These are phyloP conservation scores for Tetrao urogallus DNA, from an alignment of 2,113 vertebrate genomes.

Conservation along the genomic window DNA sequence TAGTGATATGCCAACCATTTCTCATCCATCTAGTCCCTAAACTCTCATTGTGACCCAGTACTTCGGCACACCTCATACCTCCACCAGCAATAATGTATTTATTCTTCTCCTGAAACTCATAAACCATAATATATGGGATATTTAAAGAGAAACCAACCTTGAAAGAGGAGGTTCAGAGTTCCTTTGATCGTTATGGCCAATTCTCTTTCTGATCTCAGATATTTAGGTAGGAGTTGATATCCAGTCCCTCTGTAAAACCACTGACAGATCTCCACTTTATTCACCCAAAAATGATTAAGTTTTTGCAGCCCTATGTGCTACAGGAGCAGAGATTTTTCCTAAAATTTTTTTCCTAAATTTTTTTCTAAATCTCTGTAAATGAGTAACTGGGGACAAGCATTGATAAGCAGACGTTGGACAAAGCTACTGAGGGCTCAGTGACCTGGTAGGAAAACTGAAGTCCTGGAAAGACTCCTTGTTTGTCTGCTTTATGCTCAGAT, in stretches of 20 bases:
- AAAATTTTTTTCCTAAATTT: background rate
- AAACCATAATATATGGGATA: background rate
- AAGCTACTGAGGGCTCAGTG: background rate
- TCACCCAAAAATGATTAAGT: background rate
- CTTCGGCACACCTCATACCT: background rate
- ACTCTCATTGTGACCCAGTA: background rate
- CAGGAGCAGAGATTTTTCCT: background rate
- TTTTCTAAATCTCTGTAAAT: background rate
- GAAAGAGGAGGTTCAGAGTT: background rate
- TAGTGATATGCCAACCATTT: background rate
- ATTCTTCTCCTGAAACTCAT: background rate
- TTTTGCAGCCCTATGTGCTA: background rate
- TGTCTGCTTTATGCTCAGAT: background rate
- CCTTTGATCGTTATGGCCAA: background rate
- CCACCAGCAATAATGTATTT: background rate
- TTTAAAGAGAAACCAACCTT: background rate
- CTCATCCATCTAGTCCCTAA: background rate
- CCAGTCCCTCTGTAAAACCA: background rate
- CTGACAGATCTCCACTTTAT: background rate
- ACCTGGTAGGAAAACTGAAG: background rate
- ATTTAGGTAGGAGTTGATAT: background rate
- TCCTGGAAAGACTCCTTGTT: background rate
- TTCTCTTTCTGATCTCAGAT: background rate
- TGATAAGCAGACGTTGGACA: background rate
- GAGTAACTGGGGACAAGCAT: background rate